Conservation (phyloP, 2,888 invertebrate species). For the Oasisia sp. region DNA sequence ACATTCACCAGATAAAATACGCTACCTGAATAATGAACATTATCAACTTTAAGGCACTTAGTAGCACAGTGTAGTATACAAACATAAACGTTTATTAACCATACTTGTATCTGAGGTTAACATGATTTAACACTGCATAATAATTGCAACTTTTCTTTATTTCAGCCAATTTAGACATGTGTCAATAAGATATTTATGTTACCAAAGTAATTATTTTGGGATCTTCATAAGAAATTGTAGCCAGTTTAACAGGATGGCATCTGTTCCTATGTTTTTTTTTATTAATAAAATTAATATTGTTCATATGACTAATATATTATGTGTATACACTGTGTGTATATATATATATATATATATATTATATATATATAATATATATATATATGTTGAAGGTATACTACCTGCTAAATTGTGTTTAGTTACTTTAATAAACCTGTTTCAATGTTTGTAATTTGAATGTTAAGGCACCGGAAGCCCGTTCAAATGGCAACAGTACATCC, state of each 20-base stretch:
- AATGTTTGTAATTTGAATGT: no score
- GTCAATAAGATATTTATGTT: not conserved
- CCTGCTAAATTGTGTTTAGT: no score
- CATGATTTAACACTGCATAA: not conserved
- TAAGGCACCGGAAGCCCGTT: no score
- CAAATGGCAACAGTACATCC: no score
- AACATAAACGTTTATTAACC: not conserved
- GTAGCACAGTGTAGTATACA: not conserved
- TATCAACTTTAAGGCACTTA: not conserved
- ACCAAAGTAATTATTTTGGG: not conserved
- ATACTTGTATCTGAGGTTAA: not conserved
- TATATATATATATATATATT: no score
- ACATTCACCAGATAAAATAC: not conserved
- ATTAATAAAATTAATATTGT: no score
- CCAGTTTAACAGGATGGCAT: not conserved
- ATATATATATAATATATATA: no score
- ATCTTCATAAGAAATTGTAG: not conserved
- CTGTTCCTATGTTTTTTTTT: no score
- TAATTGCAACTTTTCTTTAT: not conserved
- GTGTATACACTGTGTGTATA: no score
- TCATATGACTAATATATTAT: no score
- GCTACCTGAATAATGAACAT: not conserved
- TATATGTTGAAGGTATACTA: no score
- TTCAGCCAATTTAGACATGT: not conserved
- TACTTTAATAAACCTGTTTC: no score